Percentiles rank a stretch among this genome's conserved stretches.
These are phyloP conservation scores for Akabosia matsudoensis DNA, from an alignment of 1,140 invertebrate genomes.

Conservation along the genomic window DNA sequence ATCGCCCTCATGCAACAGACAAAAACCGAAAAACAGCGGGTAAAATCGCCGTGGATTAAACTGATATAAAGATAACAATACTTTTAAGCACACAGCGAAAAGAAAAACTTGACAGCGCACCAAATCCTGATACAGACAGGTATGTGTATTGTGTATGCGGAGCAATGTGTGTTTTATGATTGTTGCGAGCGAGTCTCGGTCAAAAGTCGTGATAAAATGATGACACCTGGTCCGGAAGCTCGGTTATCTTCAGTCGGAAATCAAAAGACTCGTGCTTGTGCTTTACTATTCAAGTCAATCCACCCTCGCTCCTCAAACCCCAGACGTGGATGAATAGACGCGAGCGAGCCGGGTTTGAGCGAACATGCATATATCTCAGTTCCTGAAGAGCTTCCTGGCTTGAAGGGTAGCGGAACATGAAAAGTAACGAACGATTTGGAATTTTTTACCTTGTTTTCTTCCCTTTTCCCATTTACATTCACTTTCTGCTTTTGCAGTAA, in stretches of 20 bases:
- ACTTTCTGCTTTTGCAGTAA: no score
- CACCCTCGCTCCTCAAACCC: slow-evolving; percentile 15
- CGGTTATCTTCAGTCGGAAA: slow-evolving; percentile 36
- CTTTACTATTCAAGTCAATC: slow-evolving; percentile 30
- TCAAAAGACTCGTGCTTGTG: slow-evolving; percentile 41
- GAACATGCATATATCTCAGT: slow-evolving; percentile 4
- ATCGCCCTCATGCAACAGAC: neutral
- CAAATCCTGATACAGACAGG: neutral
- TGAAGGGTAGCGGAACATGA: no score
- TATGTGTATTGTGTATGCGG: slow-evolving; percentile 1
- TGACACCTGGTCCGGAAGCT: slow-evolving; percentile 46
- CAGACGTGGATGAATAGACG: neutral
- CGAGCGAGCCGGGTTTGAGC: no score
- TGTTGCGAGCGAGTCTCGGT: slow-evolving; percentile 33
- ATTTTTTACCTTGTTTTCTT: neutral
- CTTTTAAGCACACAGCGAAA: neutral
- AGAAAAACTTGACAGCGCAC: neutral
- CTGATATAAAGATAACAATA: neutral
- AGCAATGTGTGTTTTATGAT: slow-evolving; percentile 30
- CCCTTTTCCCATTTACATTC: no score
- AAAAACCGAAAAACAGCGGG: neutral
- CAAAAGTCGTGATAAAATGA: slow-evolving; percentile 47
- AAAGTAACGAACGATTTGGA: no score
- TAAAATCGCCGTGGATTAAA: neutral
- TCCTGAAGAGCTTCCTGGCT: no score